A percentile compares a stretch with the other conserved stretches of the same genome.
Evolutionary conservation across 2,888 invertebrate species (phyloP).

Genomic region (Pandemis corylana): DNA sequence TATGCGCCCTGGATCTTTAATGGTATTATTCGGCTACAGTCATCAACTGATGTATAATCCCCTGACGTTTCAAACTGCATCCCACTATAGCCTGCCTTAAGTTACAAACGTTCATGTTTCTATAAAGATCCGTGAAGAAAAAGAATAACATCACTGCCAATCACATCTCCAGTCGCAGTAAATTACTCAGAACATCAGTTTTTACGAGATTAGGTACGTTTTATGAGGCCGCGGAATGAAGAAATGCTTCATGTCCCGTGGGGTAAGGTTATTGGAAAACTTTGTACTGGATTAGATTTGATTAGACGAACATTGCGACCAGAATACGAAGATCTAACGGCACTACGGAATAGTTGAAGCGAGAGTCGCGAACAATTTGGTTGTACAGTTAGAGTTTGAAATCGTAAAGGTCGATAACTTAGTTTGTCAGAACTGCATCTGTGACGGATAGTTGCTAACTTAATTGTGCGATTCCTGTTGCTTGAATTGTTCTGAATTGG

Average conservation of each 20-base stretch:
- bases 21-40: neutral
- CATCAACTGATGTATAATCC: too few relatives aligned
- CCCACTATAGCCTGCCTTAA: neutral
- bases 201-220: conserved; percentile 41
- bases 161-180: conserved; percentile 28
- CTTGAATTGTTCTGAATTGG: conserved; percentile 11
- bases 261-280: conserved; percentile 82
- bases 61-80: neutral
- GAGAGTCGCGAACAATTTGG: conserved; percentile 15
- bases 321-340: conserved; percentile 7
- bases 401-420: conserved; percentile 24
- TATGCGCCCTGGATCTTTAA: neutral
- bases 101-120: neutral
- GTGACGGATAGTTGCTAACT: conserved; percentile 36
- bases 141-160: conserved; percentile 30
- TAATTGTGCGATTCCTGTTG: conserved; percentile 33
- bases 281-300: conserved; percentile 82
- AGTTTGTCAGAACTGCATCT: conserved; percentile 28
- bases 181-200: conserved; percentile 36
- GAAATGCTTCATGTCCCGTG: conserved; percentile 47
- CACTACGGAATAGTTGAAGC: neutral
- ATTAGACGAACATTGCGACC: conserved; percentile 57
- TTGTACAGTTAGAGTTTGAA: conserved; percentile 10
- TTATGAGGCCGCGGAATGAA: conserved; percentile 41
- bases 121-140: neutral